A percentile compares a stretch with the other conserved stretches of the same genome.
Evolutionary conservation across 2,113 vertebrate genomes (phyloP).

Genomic region (Boleophthalmus pectinirostris): DNA sequence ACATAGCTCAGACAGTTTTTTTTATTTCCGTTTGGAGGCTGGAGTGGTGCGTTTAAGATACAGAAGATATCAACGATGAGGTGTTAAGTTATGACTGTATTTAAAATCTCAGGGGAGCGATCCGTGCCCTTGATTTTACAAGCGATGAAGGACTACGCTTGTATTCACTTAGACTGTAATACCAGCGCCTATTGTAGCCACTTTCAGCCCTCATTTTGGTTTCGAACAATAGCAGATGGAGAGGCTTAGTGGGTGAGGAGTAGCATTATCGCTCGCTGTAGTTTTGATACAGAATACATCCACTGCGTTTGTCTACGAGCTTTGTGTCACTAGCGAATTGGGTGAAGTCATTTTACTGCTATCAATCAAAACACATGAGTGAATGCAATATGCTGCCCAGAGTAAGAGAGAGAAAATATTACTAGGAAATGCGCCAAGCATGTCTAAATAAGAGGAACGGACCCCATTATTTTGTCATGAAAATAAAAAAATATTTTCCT

Average conservation of each 20-base stretch:
- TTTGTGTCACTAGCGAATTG: constrained; percentile 17
- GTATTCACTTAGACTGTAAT: constrained; percentile 38
- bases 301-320: constrained; percentile 31
- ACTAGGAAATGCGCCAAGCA: neutral
- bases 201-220: constrained; percentile 39
- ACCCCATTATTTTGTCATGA: constrained; percentile 5
- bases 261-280: constrained; percentile 20
- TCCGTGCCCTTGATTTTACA: constrained; percentile 44
- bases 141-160: constrained; percentile 31
- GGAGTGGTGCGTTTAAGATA: constrained; percentile 43
- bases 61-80: constrained; percentile 54
- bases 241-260: constrained; percentile 10
- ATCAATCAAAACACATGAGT: constrained; percentile 37
- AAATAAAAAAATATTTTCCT: constrained; percentile 21
- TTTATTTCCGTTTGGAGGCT: constrained; percentile 20
- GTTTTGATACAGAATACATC: constrained; percentile 31
- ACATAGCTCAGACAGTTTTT: constrained; percentile 38
- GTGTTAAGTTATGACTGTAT: constrained; percentile 45
- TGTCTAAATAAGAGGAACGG: neutral
- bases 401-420: neutral
- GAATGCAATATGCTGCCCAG: constrained; percentile 15
- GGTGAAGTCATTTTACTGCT: constrained; percentile 24
- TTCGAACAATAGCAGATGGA: constrained; percentile 42
- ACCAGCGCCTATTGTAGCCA: constrained; percentile 23
- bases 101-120: constrained; percentile 54